These are phyloP conservation scores for Sitta europaea DNA, from an alignment of 2,113 vertebrate species.

Conservation along the genomic window DNA sequence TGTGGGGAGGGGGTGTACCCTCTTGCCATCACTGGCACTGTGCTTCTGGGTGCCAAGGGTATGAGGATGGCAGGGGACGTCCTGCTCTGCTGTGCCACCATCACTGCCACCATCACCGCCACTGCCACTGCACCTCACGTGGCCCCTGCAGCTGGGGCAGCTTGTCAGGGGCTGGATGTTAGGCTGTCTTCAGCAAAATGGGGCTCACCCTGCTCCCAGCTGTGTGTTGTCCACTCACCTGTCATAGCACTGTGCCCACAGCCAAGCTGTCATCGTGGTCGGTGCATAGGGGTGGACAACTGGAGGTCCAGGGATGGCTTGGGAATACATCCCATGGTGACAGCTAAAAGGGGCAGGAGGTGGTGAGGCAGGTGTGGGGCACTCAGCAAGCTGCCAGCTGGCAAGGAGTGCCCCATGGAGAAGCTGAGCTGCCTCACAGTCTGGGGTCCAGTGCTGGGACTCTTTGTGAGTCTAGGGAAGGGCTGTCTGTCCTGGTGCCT, in stretches of 20 bases:
- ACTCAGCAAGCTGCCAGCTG: background rate
- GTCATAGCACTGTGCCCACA: fast-evolving
- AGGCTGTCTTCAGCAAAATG: background rate
- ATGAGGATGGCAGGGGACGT: fast-evolving
- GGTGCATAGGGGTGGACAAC: fast-evolving
- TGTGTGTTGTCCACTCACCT: background rate
- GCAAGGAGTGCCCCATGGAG: too few species aligned
- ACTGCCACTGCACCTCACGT: background rate
- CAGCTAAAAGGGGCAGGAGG: background rate
- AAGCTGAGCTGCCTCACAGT: background rate
- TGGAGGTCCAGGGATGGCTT: background rate
- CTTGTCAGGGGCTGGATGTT: background rate
- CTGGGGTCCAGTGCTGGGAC: background rate
- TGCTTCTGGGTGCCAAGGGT: background rate
- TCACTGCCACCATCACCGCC: background rate
- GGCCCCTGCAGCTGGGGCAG: background rate
- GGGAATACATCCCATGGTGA: too few species aligned
- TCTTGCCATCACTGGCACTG: background rate
- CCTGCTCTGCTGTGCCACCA: background rate
- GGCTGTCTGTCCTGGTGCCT: background rate
- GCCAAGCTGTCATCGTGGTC: fast-evolving
- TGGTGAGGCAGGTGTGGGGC: background rate
- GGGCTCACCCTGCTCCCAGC: background rate
- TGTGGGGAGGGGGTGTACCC: too few species aligned
- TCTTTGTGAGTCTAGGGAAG: background rate